Evolutionary conservation across 2,113 vertebrate species (phyloP), one percentile per base, ranked within the genome.

Genomic region (Sinosuthora webbiana): DNA sequence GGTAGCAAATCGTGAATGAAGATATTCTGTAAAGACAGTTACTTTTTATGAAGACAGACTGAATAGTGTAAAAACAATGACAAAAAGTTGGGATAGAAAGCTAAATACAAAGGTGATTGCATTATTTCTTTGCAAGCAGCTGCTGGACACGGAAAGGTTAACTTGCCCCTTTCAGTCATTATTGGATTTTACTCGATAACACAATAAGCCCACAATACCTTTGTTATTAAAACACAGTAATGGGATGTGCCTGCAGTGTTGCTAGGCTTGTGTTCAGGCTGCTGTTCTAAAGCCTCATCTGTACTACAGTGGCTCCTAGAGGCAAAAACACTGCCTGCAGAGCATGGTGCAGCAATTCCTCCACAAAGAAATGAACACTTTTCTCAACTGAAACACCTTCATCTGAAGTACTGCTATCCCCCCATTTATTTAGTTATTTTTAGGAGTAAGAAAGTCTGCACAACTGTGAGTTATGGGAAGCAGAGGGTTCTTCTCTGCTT

Each of bases 91-190:
- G 62, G 56, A 65, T 2, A 74, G 74, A 81, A 93, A 86, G 41
- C 64, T 90, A 81, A 77, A 89, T 23, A 78, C 20, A 75, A 73
- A 83, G 45, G 31, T 33, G 65, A 97, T 93, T 62, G 57, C 59
- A 94, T 96, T 96, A 96, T 31, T 91, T 78, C 73, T 84, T 67
- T 73, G 28, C 69, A 41, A 86, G 59, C 92, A 93, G 86, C 86
- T 96, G 94, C 53, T 94, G 80, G 70, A 91, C 85, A 82, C 45
- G 87, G 57, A 92, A n/a, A 93, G 69, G 90, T 94, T 93, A 96
- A 96, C 52, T n/a, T 41, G 35, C 37, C 52, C 13, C 50, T 70
- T 93, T 89, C 95, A 63, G 89, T 27, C 60, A 11, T 49, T 75
- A 97, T 83, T 95, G 53, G 57, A 93, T 95, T 95, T 88, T 78